Base-by-base conservation (phyloP, 2,888 invertebrate genomes). In the Dynastes grantii region DNA sequence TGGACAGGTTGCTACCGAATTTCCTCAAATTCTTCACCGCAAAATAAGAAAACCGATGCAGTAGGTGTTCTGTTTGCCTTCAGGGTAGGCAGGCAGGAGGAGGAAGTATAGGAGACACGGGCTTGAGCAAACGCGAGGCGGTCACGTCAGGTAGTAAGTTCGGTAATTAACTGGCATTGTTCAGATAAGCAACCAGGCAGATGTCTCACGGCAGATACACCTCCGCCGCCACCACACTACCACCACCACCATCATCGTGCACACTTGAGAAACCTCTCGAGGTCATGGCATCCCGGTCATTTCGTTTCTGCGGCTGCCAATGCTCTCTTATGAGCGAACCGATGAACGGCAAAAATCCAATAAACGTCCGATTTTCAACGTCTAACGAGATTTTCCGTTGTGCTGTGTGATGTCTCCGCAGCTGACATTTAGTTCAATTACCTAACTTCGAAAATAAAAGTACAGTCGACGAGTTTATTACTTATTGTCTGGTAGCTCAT, bases 121-220 rank as follows among this genome's bases (percentile, higher is more conserved):
- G 53, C 79, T 81, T 83, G 83, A 82, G 83, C 84, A 85, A 85
- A 86, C 85, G 85, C 82, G 82, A 82, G 81, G 84, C 82, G 84
- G 85, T 84, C 85, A 85, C 86, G 86, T 86, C 85, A 86, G 86
- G 87, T 86, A 86, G 85, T 86, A 85, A 85, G 85, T 87, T 87
- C 83, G 85, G 86, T 87, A 86, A 87, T 87, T 87, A 87, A 87
- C 85, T 85, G 85, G 85, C 87, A 86, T 87, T 87, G 86, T 87
- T 86, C 85, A 85, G 86, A 87, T 86, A 87, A 87, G 85, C 84
- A 81, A 83, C 83, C 82, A 81, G 83, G 83, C 83, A 83, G 85
- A 85, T 84, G 83, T 81, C 73, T 75, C 73, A 32, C 58, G 32
- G 73, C 13, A 75, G 73, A 75, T 75, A 75, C 73, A 75, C 73